Evolutionary conservation across 2,113 vertebrate species (phyloP).

Genomic region (Aegypius monachus): DNA sequence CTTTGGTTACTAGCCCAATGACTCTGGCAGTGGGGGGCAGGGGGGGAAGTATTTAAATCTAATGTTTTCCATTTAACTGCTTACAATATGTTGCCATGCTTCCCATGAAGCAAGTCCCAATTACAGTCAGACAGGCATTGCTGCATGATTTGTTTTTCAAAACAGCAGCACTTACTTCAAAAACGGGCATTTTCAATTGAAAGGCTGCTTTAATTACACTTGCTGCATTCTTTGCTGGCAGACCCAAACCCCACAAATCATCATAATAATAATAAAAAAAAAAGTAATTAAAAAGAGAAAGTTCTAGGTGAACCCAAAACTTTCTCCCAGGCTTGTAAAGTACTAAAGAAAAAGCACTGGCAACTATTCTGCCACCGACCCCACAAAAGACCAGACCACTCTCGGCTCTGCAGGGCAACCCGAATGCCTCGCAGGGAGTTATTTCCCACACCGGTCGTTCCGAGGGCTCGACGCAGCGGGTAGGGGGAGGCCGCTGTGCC

Average conservation of each 20-base stretch:
- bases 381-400: fast-evolving
- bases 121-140: fast-evolving
- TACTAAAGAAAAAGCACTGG: fast-evolving
- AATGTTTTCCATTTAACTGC: not conserved
- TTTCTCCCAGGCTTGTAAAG: too few relatives aligned
- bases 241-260: not conserved
- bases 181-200: fast-evolving
- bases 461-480: too few relatives aligned
- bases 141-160: fast-evolving
- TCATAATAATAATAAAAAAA: too few relatives aligned
- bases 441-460: too few relatives aligned
- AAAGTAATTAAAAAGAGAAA: too few relatives aligned
- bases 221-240: too few relatives aligned
- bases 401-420: fast-evolving
- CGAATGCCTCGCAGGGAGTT: not conserved
- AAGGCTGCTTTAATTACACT: not conserved
- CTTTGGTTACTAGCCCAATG: not conserved
- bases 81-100: not conserved
- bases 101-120: not conserved
- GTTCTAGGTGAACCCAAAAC: too few relatives aligned
- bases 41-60: not conserved
- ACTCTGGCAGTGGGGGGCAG: too few relatives aligned
- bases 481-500: fast-evolving
- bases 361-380: fast-evolving
- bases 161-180: fast-evolving